A percentile compares a stretch with the other conserved stretches of the same genome.
Evolutionary conservation across 2,888 invertebrate species (phyloP).

Genomic region (Athrips mouffetella): DNA sequence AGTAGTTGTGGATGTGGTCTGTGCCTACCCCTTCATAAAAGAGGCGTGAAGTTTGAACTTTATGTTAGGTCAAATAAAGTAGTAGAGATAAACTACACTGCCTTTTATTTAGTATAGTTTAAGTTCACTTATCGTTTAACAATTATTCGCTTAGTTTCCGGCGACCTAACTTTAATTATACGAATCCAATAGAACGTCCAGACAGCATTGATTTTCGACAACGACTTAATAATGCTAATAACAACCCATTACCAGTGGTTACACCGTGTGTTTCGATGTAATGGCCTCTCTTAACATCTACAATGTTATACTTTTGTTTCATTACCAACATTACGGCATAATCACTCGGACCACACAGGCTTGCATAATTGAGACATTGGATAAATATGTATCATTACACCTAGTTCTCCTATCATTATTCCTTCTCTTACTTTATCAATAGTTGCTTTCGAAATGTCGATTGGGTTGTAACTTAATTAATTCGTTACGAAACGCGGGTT

Average conservation of each 20-base stretch:
- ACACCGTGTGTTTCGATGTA: slow-evolving; percentile 56
- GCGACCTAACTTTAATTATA: slow-evolving; percentile 28
- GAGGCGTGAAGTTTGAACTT: too few relatives aligned
- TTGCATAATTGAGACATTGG: slow-evolving; percentile 67
- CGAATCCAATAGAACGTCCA: slow-evolving; percentile 41
- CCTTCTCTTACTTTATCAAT: slow-evolving; percentile 36
- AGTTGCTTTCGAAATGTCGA: slow-evolving; percentile 37
- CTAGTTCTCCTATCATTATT: slow-evolving; percentile 44
- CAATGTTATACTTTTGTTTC: slow-evolving; percentile 59
- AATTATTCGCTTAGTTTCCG: slow-evolving; percentile 19
- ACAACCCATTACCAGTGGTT: slow-evolving; percentile 66
- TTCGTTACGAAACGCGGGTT: slow-evolving; percentile 42
- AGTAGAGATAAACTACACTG: neutral
- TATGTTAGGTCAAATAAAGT: too few relatives aligned
- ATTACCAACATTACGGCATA: slow-evolving; percentile 44
- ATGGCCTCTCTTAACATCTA: slow-evolving; percentile 67
- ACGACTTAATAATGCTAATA: slow-evolving; percentile 62
- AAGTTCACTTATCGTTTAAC: slow-evolving; percentile 2
- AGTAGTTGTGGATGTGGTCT: too few relatives aligned
- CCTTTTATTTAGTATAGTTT: neutral
- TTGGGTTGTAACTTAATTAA: slow-evolving; percentile 41
- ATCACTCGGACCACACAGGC: slow-evolving; percentile 68
- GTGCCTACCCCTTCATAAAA: too few relatives aligned
- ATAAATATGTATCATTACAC: slow-evolving; percentile 55
- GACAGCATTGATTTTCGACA: slow-evolving; percentile 59